Percentiles rank a stretch among this genome's conserved stretches.
Evolutionary conservation across 2,797 vertebrate species (phyloP).

Genomic region (Cryptoblepharus egeriae): DNA sequence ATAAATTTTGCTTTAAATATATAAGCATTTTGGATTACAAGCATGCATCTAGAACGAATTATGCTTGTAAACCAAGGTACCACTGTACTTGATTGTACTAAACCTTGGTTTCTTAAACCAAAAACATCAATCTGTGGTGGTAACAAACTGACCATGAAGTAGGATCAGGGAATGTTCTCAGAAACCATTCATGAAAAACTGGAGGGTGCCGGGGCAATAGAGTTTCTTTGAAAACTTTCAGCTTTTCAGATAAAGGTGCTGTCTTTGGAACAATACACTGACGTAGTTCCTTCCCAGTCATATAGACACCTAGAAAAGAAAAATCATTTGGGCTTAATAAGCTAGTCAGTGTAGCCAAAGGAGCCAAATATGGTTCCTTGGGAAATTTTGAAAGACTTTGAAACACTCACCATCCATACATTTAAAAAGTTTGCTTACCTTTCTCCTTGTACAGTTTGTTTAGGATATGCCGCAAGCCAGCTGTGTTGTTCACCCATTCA

Average conservation of each 20-base stretch:
- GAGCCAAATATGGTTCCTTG: background rate
- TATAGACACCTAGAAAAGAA: conserved; percentile 84
- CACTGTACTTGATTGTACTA: background rate
- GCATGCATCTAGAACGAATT: too few relatives aligned
- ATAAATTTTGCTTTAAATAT: too few relatives aligned
- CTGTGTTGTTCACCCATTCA: conserved; percentile 98
- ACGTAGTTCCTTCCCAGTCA: conserved; percentile 92
- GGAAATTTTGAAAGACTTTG: background rate
- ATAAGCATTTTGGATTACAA: too few relatives aligned
- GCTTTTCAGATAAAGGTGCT: conserved; percentile 88
- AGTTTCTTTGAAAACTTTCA: conserved; percentile 90
- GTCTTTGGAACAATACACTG: conserved; percentile 93
- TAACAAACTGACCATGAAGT: conserved; percentile 87
- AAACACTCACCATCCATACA: background rate
- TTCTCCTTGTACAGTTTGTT: conserved; percentile 97
- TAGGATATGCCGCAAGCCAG: conserved; percentile 93
- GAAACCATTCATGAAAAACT: conserved; percentile 96
- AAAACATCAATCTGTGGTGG: background rate
- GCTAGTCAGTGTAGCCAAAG: background rate
- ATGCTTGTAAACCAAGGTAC: too few relatives aligned
- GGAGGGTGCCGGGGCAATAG: conserved; percentile 90
- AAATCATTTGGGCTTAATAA: conserved; percentile 29
- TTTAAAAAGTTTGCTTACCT: conserved; percentile 76
- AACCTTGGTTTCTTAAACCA: background rate
- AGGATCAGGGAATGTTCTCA: conserved; percentile 94